Evolutionary conservation across 2,113 vertebrate species (phyloP).

Genomic region (Peucedramus taeniatus): DNA sequence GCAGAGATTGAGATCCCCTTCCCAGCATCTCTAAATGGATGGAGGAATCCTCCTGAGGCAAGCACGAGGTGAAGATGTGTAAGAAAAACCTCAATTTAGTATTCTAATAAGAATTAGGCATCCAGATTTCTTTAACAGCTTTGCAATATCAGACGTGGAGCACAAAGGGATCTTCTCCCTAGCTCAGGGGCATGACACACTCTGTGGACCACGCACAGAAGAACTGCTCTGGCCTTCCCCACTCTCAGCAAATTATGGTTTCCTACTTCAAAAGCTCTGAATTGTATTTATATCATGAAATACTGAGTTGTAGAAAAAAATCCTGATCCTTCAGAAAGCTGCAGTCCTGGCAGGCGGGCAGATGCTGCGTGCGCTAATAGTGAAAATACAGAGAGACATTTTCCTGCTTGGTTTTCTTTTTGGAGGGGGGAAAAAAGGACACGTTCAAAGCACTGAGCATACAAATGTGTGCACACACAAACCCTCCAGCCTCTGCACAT

Average conservation of each 20-base stretch:
- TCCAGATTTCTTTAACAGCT: not conserved
- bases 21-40: not conserved
- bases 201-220: not conserved
- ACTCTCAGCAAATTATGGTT: not conserved
- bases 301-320: not conserved
- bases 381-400: not conserved
- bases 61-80: not conserved
- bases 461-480: not conserved
- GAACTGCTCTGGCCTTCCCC: not conserved
- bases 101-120: not conserved
- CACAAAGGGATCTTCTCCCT: not conserved
- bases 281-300: not conserved
- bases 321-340: not conserved
- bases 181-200: not conserved
- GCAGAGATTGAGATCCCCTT: not conserved
- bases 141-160: not conserved
- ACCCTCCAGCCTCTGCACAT: not conserved
- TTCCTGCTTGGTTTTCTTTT: not conserved
- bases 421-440: not conserved
- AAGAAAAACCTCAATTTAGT: conserved; percentile 2
- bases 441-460: not conserved
- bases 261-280: not conserved
- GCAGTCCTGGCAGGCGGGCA: not conserved
- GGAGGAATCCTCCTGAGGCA: not conserved
- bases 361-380: not conserved